Evolutionary conservation across 1,140 invertebrate species (phyloP).

Genomic region (Teleopsis dalmanni): DNA sequence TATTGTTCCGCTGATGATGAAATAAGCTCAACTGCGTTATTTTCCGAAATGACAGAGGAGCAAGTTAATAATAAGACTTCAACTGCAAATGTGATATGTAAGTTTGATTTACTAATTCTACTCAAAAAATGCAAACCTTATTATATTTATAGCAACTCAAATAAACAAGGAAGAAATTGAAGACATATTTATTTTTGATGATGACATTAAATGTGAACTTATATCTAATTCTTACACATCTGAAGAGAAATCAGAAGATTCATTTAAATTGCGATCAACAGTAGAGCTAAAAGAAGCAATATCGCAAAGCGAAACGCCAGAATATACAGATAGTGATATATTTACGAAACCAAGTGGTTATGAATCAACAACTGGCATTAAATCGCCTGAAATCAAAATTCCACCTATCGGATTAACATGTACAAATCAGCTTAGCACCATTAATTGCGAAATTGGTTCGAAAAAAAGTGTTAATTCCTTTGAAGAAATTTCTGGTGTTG

Average conservation of each 20-base stretch:
- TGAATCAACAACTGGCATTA: conserved; percentile 35
- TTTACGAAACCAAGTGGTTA: conserved; percentile 21
- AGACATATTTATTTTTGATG: conserved; percentile 39
- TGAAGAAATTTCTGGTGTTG: conserved; percentile 34
- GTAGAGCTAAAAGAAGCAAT: conserved; percentile 34
- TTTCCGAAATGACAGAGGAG: conserved; percentile 7
- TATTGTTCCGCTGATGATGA: conserved; percentile 24
- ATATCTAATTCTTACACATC: conserved; percentile 13
- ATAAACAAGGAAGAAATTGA: conserved; percentile 30
- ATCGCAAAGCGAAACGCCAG: conserved; percentile 21
- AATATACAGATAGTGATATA: conserved; percentile 36
- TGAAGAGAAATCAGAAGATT: conserved; percentile 37
- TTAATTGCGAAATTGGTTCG: conserved; percentile 55
- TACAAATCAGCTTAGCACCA: conserved; percentile 50
- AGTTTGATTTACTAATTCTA: too few species aligned
- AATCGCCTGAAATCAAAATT: conserved; percentile 55
- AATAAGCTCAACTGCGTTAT: conserved; percentile 14
- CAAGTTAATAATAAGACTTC: conserved; percentile 8
- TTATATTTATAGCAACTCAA: too few species aligned
- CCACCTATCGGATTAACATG: conserved; percentile 44
- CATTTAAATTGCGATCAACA: conserved; percentile 43
- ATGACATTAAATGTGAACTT: conserved; percentile 26
- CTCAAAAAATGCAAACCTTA: too few species aligned
- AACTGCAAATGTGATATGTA: conserved; percentile 6
- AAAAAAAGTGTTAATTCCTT: conserved; percentile 47